A percentile compares a stretch with the other conserved stretches of the same genome.
Evolutionary conservation across 2,888 invertebrate species (phyloP).

Genomic region (Plemyria rubiginata): DNA sequence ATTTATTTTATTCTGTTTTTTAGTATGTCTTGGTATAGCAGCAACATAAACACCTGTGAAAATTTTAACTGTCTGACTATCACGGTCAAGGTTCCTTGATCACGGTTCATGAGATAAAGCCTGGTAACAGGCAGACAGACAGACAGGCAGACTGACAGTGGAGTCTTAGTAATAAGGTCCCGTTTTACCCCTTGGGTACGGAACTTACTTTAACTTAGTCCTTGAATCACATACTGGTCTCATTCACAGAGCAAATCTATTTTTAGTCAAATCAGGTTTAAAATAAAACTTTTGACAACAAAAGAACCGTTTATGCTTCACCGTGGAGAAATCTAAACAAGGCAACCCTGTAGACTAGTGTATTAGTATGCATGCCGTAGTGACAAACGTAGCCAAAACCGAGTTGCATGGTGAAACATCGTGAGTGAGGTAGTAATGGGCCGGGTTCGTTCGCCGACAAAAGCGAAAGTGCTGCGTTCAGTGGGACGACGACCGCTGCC

Average conservation of each 20-base stretch:
- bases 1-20: no score
- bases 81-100: no score
- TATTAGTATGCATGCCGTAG: slow-evolving; percentile 75
- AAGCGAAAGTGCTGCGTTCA: slow-evolving; percentile 83
- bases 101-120: no score
- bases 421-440: slow-evolving; percentile 78
- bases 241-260: slow-evolving; percentile 19
- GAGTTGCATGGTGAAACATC: slow-evolving; percentile 73
- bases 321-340: slow-evolving; percentile 76
- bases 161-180: no score
- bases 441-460: slow-evolving; percentile 83
- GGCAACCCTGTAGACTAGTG: slow-evolving; percentile 67
- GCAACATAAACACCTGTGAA: no score
- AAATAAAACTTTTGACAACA: slow-evolving; percentile 51
- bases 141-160: no score
- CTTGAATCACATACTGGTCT: slow-evolving; percentile 5
- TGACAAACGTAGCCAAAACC: slow-evolving; percentile 74
- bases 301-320: slow-evolving; percentile 46
- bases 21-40: no score
- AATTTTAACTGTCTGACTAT: no score
- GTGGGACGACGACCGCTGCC: slow-evolving; percentile 82
- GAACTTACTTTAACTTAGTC: no score
- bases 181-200: no score
- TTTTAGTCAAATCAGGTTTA: slow-evolving; percentile 42
- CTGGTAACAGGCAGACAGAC: no score